Percentiles rank a stretch among this genome's conserved stretches.
These are phyloP conservation scores for Lepidocolaptes lacrymiger DNA, from an alignment of 2,797 vertebrate species.

Conservation along the genomic window DNA sequence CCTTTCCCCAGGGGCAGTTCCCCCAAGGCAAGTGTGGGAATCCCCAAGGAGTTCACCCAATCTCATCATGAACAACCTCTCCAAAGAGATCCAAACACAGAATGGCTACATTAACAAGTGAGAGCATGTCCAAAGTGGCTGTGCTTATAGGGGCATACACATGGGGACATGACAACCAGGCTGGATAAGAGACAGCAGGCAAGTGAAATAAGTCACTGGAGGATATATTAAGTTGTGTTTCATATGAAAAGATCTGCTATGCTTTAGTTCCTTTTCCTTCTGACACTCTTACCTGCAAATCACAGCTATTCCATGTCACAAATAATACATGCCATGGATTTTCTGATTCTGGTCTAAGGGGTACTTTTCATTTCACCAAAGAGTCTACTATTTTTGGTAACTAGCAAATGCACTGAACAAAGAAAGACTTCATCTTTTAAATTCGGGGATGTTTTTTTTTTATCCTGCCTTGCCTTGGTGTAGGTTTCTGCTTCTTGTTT, in stretches of 20 bases:
- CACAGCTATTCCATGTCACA: background rate
- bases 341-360: background rate
- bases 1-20: background rate
- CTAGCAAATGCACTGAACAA: background rate
- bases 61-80: background rate
- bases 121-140: background rate
- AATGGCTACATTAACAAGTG: background rate
- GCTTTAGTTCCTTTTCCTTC: background rate
- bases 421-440: background rate
- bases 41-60: background rate
- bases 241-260: background rate
- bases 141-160: background rate
- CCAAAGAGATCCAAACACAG: background rate
- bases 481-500: background rate
- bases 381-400: background rate
- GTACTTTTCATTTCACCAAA: background rate
- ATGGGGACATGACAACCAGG: fast-evolving
- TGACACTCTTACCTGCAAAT: background rate
- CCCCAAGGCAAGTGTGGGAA: background rate
- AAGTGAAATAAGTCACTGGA: background rate
- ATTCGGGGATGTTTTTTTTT: background rate
- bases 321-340: background rate
- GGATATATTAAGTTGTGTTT: background rate
- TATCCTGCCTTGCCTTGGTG: background rate
- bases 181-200: background rate